Percentiles rank a stretch among this genome's conserved stretches.
phyloP scores from a whole-genome alignment of 2,113 vertebrate species.

The Argyrosomus japonicus region DNA sequence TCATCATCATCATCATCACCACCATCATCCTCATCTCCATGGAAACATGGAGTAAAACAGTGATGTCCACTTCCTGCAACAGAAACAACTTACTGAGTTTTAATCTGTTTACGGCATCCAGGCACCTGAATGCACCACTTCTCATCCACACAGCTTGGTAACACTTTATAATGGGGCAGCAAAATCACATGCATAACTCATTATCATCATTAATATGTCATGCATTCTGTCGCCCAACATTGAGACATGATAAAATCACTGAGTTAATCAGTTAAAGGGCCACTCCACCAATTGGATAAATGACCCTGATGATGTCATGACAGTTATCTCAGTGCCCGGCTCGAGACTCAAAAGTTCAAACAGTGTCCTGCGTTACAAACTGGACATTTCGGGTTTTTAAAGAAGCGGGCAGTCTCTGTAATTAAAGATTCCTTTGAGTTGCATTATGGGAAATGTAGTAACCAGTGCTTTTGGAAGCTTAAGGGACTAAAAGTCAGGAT shows the following conservation, averaged over 20 bases:
- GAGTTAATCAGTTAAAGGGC: neutral
- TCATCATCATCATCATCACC: constrained; percentile 3
- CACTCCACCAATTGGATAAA: neutral
- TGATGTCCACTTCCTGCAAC: constrained; percentile 21
- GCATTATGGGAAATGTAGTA: neutral
- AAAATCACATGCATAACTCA: neutral
- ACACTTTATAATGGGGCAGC: too few species aligned
- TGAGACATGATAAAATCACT: neutral
- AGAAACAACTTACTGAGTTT: neutral
- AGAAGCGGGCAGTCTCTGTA: neutral
- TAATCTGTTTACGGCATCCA: neutral
- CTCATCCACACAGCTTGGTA: neutral
- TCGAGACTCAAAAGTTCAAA: neutral
- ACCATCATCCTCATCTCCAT: constrained; percentile 35
- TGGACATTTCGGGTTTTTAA: neutral
- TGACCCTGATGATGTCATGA: neutral
- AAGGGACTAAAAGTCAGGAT: neutral
- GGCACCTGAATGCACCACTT: constrained; percentile 27
- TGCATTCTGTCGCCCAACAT: neutral
- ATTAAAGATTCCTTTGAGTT: neutral
- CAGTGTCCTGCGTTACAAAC: neutral
- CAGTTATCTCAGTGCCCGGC: neutral
- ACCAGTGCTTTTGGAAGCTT: neutral
- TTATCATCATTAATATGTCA: neutral
- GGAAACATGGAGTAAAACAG: constrained; percentile 35